Evolutionary conservation across 2,888 invertebrate genomes (phyloP).

Genomic region (Amblyjoppa proteus): DNA sequence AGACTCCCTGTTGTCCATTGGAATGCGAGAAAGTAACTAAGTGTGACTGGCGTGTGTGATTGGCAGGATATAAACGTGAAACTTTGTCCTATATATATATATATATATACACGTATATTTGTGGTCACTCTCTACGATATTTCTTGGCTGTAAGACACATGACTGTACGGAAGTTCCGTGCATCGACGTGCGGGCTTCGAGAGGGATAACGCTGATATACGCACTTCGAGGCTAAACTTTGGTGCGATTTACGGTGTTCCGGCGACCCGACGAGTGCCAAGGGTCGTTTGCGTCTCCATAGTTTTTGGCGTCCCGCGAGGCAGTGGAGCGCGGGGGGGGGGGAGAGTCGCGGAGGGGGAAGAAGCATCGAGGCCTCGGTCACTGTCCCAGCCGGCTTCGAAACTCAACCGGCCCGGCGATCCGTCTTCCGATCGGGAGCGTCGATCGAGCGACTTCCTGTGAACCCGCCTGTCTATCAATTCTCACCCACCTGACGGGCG

Average conservation of each 20-base stretch:
- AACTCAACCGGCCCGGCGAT: conserved; percentile 47
- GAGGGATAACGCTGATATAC: neutral
- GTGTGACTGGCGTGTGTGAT: neutral
- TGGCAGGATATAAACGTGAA: neutral
- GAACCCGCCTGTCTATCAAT: conserved; percentile 15
- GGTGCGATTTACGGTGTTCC: neutral
- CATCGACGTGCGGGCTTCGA: no score
- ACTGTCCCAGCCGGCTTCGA: conserved; percentile 39
- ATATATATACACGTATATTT: no score
- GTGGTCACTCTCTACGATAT: no score
- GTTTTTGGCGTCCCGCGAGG: conserved; percentile 39
- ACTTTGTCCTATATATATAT: neutral
- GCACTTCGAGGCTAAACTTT: neutral
- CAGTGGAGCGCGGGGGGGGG: neutral
- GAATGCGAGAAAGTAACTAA: neutral
- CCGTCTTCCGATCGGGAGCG: conserved; percentile 52
- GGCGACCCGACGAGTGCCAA: neutral
- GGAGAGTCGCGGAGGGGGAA: neutral
- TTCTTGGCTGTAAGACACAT: no score
- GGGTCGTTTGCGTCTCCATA: conserved; percentile 36
- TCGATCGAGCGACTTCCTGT: conserved; percentile 31
- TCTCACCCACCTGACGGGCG: neutral
- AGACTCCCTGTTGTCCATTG: neutral
- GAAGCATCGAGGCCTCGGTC: conserved; percentile 43
- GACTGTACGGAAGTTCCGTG: no score